A percentile compares a stretch with the other conserved stretches of the same genome.
These are phyloP conservation scores for Piaya cayana DNA, from an alignment of 2,113 vertebrate species.

Conservation along the genomic window DNA sequence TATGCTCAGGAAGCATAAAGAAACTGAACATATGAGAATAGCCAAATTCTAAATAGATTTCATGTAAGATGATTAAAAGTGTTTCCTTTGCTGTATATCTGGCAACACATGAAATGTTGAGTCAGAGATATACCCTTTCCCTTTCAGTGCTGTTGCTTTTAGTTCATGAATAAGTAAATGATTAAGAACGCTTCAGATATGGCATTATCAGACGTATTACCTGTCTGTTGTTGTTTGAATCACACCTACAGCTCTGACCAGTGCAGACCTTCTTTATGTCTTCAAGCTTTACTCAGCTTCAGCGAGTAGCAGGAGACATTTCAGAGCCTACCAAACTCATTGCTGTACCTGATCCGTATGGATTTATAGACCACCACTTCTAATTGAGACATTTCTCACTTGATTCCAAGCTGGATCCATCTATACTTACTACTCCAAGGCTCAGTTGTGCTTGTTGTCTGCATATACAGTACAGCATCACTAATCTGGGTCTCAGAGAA, in stretches of 20 bases:
- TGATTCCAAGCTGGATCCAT: neutral
- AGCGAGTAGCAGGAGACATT: neutral
- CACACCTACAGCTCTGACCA: neutral
- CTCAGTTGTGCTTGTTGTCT: neutral
- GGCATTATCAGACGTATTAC: slow-evolving; percentile 5
- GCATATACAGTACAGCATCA: neutral
- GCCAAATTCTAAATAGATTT: slow-evolving; percentile 44
- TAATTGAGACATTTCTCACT: neutral
- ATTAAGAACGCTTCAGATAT: slow-evolving; percentile 32
- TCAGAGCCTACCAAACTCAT: neutral
- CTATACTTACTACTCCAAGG: neutral
- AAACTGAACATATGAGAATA: slow-evolving; percentile 26
- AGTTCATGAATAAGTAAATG: slow-evolving; percentile 50
- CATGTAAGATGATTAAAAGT: slow-evolving; percentile 49
- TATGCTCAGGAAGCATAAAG: slow-evolving; percentile 4
- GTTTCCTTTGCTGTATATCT: slow-evolving; percentile 25
- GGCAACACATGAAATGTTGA: slow-evolving; percentile 22
- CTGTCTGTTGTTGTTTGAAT: neutral
- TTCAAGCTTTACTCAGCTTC: neutral
- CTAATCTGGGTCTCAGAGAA: neutral
- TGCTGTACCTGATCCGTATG: accelerated
- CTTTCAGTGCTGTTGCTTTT: neutral
- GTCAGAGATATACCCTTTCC: slow-evolving; percentile 25
- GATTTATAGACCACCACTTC: neutral
- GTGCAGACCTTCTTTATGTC: neutral